A percentile compares a stretch with the other conserved stretches of the same genome.
Evolutionary conservation across 2,888 invertebrate genomes (phyloP).

Genomic region (Podotricha telesiphe): DNA sequence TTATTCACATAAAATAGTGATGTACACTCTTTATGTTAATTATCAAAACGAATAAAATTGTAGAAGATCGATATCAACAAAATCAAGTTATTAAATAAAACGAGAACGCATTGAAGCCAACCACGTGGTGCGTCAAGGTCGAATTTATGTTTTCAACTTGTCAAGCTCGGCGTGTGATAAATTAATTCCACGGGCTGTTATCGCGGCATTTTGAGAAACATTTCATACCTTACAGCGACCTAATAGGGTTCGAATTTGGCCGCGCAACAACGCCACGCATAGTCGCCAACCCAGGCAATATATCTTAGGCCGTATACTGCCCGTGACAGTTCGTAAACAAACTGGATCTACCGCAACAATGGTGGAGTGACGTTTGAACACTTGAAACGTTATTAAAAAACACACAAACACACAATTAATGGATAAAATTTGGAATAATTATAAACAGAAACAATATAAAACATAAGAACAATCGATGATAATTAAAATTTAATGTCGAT

Average conservation of each 20-base stretch:
- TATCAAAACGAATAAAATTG: conserved; percentile 42
- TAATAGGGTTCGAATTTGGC: conserved; percentile 54
- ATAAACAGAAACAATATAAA: conserved; percentile 46
- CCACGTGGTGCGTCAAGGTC: conserved; percentile 84
- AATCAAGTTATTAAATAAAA: conserved; percentile 51
- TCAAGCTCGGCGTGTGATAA: conserved; percentile 84
- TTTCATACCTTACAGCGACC: conserved; percentile 49
- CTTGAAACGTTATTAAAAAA: conserved; percentile 36
- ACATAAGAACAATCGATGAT: conserved; percentile 36
- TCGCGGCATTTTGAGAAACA: conserved; percentile 52
- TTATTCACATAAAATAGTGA: conserved; percentile 12
- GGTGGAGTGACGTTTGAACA: conserved; percentile 50
- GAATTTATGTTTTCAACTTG: conserved; percentile 85
- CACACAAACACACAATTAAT: conserved; percentile 40
- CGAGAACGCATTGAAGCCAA: conserved; percentile 67
- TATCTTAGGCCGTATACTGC: conserved; percentile 84
- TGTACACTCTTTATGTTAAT: neutral
- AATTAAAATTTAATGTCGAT: conserved; percentile 22
- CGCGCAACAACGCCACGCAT: conserved; percentile 71
- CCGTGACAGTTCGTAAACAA: conserved; percentile 85
- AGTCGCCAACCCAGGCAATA: conserved; percentile 84
- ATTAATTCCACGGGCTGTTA: conserved; percentile 84
- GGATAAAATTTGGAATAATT: conserved; percentile 49
- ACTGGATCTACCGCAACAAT: conserved; percentile 83
- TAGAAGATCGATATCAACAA: conserved; percentile 49